Evolutionary conservation across 2,113 vertebrate genomes (phyloP).

Genomic region (Bubo bubo): DNA sequence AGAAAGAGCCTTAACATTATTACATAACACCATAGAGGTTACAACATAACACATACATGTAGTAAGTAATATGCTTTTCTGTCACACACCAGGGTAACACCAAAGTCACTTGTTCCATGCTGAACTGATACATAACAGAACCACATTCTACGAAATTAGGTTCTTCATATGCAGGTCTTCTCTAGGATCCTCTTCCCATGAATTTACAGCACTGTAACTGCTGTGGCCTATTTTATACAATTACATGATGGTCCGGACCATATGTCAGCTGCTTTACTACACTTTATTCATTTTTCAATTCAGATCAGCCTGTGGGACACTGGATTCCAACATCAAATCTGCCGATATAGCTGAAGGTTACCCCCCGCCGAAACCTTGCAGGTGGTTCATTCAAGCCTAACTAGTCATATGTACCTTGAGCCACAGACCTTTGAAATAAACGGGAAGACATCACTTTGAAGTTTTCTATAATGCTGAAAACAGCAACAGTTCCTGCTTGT

Average conservation of each 20-base stretch:
- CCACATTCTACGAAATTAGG: neutral
- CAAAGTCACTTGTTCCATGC: neutral
- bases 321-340: neutral
- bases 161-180: neutral
- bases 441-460: rapidly evolving
- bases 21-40: neutral
- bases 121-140: neutral
- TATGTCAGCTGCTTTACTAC: neutral
- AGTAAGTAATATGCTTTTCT: neutral
- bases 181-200: neutral
- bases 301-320: neutral
- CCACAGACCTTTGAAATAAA: neutral
- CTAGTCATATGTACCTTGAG: neutral
- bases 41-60: neutral
- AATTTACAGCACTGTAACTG: neutral
- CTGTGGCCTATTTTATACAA: neutral
- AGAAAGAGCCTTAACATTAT: neutral
- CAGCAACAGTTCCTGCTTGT: neutral
- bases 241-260: rapidly evolving
- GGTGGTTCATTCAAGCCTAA: neutral
- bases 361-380: neutral
- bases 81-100: neutral
- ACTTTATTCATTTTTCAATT: neutral
- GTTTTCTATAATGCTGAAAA: neutral
- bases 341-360: neutral